Percentiles rank a stretch among this genome's conserved stretches.
Evolutionary conservation across 23 tunicate species (phyloP).

Genomic region (Halocynthia aurantium): DNA sequence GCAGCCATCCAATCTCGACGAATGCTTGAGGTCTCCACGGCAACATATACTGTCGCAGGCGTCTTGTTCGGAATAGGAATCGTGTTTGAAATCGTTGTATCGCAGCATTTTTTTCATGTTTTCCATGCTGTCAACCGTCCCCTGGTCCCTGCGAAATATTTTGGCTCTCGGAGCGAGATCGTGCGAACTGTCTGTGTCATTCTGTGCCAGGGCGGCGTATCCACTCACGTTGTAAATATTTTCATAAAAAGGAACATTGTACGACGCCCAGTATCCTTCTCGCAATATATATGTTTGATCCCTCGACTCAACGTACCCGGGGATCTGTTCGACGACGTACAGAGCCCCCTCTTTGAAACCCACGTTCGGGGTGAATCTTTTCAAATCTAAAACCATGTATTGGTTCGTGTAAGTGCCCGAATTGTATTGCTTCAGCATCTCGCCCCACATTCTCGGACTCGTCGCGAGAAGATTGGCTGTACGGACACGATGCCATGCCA

Average conservation of each 20-base stretch:
- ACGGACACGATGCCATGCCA: conserved; percentile 42
- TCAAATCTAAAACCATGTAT: conserved; percentile 29
- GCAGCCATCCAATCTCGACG: conserved; percentile 10
- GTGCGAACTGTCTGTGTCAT: conserved; percentile 20
- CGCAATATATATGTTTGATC: conserved; percentile 25
- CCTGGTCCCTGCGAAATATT: conserved; percentile 33
- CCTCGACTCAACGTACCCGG: conserved; percentile 18
- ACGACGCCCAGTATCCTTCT: conserved; percentile 40
- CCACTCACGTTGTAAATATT: conserved; percentile 17
- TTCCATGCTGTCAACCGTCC: background rate
- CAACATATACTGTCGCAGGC: conserved; percentile 32
- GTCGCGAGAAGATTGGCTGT: conserved; percentile 27
- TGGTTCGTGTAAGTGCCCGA: conserved; percentile 42
- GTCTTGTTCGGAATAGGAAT: conserved; percentile 15
- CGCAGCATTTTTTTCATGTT: conserved; percentile 26
- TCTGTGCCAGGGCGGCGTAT: conserved; percentile 22
- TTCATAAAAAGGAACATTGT: conserved; percentile 40
- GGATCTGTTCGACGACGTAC: conserved; percentile 36
- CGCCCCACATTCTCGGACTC: conserved; percentile 19
- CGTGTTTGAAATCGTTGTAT: conserved; percentile 11
- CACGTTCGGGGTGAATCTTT: conserved; percentile 7
- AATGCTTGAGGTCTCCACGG: conserved; percentile 20
- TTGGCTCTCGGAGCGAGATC: conserved; percentile 36
- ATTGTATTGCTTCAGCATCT: conserved; percentile 14
- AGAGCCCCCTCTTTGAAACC: conserved; percentile 18